Base-by-base conservation (phyloP, 2,888 invertebrate species). In the Kryphioiulus occultus region DNA sequence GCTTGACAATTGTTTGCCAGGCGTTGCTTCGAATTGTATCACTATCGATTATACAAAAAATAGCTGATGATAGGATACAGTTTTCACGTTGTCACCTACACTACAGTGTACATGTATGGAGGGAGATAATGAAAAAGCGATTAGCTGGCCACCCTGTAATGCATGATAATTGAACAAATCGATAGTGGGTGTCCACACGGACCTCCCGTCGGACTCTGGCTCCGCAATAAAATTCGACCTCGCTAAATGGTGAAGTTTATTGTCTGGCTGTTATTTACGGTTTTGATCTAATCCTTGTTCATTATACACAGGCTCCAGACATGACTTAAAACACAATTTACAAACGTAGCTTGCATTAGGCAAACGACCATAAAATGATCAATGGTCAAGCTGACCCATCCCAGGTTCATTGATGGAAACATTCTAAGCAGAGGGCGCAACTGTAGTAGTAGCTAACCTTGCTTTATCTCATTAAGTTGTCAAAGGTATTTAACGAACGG, bases 351-450 rank as follows among this genome's bases (percentile, higher is more conserved):
- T 68, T 68, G 68, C 22, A 22, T 68, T 26, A 68, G 26, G 26
- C n/a, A 26, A 22, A 26, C 68, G 26, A 10, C 12, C 22, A 22
- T 68, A 68, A 68, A 68, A 68, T 68, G 68, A 68, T 68, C 68
- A 68, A 68, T 68, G 68, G 68, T 68, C 68, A 26, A 68, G 12
- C 68, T 68, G 22, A 68, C 68, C 68, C 68, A 68, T 68, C 68
- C 26, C 68, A 68, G 10, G 26, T 26, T 10, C 26, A 68, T 22
- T 68, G 22, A 17, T 3, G 4, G 59, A 22, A 68, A 68, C 68
- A 26, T 26, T 68, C 26, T 22, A 26, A 10, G 59, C 10, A 59
- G 59, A 22, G 59, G 59, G 59, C 22, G n/a, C 68, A 68, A 68
- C 26, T 68, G 68, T 68, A 22, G 26, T 5, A 68, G 26, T 68